Conservation (phyloP, 2,888 invertebrate genomes). For the Hydroisotoma schaefferi region DNA sequence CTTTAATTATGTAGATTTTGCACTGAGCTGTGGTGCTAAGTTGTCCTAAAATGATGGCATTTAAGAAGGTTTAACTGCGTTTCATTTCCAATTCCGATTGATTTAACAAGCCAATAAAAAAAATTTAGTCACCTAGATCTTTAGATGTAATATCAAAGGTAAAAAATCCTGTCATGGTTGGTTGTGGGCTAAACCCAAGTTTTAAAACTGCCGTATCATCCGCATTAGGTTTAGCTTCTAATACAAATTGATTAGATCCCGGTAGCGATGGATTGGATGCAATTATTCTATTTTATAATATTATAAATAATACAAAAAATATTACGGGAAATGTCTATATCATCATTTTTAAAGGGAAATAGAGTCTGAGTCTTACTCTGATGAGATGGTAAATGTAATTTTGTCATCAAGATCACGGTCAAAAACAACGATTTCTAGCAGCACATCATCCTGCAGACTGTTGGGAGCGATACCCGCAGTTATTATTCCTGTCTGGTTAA, state of each 20-base stretch:
- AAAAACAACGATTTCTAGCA: conserved; percentile 10
- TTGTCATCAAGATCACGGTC: conserved; percentile 23
- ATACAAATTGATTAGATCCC: background rate
- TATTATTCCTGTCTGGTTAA: conserved; percentile 54
- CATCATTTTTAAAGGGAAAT: background rate
- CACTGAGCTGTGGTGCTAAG: background rate
- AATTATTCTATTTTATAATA: background rate
- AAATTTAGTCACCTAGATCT: conserved; percentile 19
- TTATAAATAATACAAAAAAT: background rate
- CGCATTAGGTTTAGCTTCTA: background rate
- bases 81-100: background rate
- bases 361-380: background rate
- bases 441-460: background rate
- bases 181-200: conserved; percentile 17
- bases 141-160: conserved; percentile 25
- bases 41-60: background rate
- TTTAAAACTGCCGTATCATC: background rate
- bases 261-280: conserved; percentile 1
- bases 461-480: conserved; percentile 23
- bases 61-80: background rate
- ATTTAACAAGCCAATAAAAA: background rate
- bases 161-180: conserved; percentile 19
- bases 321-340: background rate
- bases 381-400: conserved; percentile 9
- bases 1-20: conserved; percentile 24